Percentiles rank a stretch among this genome's conserved stretches.
Evolutionary conservation across 2,113 vertebrate species (phyloP).

Genomic region (Lamprotornis superbus): DNA sequence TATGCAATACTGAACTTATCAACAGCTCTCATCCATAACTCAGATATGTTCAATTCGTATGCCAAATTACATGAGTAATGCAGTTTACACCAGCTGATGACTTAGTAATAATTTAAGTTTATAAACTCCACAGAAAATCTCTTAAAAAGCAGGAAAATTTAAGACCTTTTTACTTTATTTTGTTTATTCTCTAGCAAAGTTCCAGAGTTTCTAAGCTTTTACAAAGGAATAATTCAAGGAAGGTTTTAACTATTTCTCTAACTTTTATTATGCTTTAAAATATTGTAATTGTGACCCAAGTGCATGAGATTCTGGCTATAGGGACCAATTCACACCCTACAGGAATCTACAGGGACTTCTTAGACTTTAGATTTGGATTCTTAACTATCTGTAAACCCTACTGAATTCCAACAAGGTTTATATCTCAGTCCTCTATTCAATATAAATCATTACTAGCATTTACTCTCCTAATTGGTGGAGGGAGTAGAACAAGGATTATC

Average conservation of each 20-base stretch:
- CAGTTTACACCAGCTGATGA: neutral
- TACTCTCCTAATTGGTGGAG: neutral
- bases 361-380: neutral
- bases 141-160: neutral
- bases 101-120: neutral
- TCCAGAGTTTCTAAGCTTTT: neutral
- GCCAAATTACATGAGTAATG: neutral
- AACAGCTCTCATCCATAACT: neutral
- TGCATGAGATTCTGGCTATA: neutral
- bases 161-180: neutral
- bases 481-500: neutral
- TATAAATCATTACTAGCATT: neutral
- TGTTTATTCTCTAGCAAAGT: neutral
- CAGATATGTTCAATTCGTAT: neutral
- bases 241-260: neutral
- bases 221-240: neutral
- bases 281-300: neutral
- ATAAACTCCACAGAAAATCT: neutral
- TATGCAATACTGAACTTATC: neutral
- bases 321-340: rapidly evolving
- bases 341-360: neutral
- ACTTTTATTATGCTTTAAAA: neutral
- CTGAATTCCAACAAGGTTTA: neutral
- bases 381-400: neutral
- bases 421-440: neutral